phyloP scores from a whole-genome alignment of 2,113 vertebrate species.

The Myxocyprinus asiaticus region DNA sequence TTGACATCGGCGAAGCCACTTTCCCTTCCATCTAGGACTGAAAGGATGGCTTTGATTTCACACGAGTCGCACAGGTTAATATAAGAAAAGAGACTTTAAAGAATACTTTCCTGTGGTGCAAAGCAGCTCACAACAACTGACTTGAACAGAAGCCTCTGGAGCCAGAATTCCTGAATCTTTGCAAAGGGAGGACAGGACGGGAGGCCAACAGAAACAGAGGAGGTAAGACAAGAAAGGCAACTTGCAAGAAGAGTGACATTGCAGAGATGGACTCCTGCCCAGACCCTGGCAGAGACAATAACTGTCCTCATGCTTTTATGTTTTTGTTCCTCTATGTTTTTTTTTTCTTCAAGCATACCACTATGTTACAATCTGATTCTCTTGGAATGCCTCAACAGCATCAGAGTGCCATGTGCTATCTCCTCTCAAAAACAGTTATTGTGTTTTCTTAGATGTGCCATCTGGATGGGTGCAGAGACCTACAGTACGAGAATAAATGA shows the following conservation, averaged over 20 bases:
- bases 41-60: conserved; percentile 22
- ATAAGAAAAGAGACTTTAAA: conserved; percentile 27
- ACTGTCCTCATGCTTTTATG: conserved; percentile 14
- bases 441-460: conserved; percentile 26
- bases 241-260: conserved; percentile 28
- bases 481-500: too few relatives aligned
- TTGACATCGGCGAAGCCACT: conserved; percentile 20
- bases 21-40: conserved; percentile 11
- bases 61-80: conserved; percentile 42
- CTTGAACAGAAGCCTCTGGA: conserved; percentile 36
- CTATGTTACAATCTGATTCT: conserved; percentile 49
- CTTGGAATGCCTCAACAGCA: conserved; percentile 48
- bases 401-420: conserved; percentile 34
- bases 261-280: conserved; percentile 33
- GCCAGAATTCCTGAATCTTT: not conserved
- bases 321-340: conserved; percentile 16
- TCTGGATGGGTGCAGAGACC: not conserved
- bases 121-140: not conserved
- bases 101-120: conserved; percentile 39
- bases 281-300: conserved; percentile 32
- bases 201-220: conserved; percentile 16
- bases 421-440: conserved; percentile 42
- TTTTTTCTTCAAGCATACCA: conserved; percentile 36
- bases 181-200: not conserved
- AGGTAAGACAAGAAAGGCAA: conserved; percentile 21